Conservation (phyloP, 2,113 vertebrate genomes). For the Glaucidium brasilianum region DNA sequence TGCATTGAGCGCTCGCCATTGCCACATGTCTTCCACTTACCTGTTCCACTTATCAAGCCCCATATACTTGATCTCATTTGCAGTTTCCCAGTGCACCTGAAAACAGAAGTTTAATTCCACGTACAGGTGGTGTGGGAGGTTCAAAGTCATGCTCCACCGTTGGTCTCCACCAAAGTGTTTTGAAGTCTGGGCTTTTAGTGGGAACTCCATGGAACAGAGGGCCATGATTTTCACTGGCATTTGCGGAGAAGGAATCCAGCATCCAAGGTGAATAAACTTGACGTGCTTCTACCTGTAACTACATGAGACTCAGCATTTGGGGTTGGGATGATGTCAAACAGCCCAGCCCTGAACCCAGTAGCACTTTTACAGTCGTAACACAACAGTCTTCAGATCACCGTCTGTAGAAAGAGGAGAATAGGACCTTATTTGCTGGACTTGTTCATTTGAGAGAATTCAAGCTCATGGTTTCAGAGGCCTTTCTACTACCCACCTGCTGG, state of each 20-base stretch:
- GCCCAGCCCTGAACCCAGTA: background rate
- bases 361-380: background rate
- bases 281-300: background rate
- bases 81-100: background rate
- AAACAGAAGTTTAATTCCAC: background rate
- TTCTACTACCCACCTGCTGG: background rate
- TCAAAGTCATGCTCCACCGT: background rate
- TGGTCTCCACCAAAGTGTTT: background rate
- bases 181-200: background rate
- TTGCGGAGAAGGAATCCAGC: background rate
- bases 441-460: background rate
- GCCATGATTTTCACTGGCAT: background rate
- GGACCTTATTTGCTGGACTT: background rate
- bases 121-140: background rate
- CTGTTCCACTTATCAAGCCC: background rate
- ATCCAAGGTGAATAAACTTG: background rate
- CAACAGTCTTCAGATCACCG: background rate
- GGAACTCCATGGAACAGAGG: background rate
- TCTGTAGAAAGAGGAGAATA: background rate
- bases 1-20: background rate
- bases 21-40: background rate
- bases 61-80: background rate
- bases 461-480: background rate
- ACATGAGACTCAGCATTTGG: background rate
- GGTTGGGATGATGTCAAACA: too few relatives aligned